Evolutionary conservation across 2,113 vertebrate genomes (phyloP), one percentile per base, ranked within the genome.

Genomic region (Istiophorus platypterus): DNA sequence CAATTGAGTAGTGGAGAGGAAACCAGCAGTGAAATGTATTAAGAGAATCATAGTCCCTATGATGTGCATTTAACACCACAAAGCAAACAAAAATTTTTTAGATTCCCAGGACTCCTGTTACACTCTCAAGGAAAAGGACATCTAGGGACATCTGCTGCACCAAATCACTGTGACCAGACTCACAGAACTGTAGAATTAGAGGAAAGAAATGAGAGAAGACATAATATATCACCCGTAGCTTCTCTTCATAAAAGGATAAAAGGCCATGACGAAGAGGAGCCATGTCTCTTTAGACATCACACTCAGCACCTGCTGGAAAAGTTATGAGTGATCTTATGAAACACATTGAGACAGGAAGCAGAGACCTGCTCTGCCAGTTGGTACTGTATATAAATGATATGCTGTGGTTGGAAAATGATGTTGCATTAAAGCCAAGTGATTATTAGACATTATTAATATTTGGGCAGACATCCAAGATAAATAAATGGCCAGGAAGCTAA

Each of bases 121-220:
- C 65, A 77, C 42, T 76, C 58, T 27, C 15, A 37, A 78, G 78
- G 26, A 51, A 72, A 57, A 85, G 66, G 72, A 80, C 57, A 7
- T 76, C 62, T 62, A 73, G 69, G 85, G 81, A 84, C 85, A 87
- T 80, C 81, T 88, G 80, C 41, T 70, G 71, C 61, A 47, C 63
- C 65, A 71, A 84, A 85, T 84, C 63, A 54, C 78, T 66, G 78
- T 67, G 81, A 86, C 75, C 72, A 62, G 73, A 78, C 54, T 17
- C 29, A 57, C 14, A 57, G 12, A 6, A 61, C 15, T 7, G 59
- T 1, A 45, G 75, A 75, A 79, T 79, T 29, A 64, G 69, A 85
- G 57, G 56, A 70, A 67, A 78, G 72, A 67, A 65, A 74, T 65
- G 76, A 72, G 63, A 72, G 24, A 42, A 82, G 77, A 75, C 41